Evolutionary conservation across 2,888 invertebrate genomes (phyloP), one percentile per base, ranked within the genome.

Genomic region (Sinhomidia bicolor): DNA sequence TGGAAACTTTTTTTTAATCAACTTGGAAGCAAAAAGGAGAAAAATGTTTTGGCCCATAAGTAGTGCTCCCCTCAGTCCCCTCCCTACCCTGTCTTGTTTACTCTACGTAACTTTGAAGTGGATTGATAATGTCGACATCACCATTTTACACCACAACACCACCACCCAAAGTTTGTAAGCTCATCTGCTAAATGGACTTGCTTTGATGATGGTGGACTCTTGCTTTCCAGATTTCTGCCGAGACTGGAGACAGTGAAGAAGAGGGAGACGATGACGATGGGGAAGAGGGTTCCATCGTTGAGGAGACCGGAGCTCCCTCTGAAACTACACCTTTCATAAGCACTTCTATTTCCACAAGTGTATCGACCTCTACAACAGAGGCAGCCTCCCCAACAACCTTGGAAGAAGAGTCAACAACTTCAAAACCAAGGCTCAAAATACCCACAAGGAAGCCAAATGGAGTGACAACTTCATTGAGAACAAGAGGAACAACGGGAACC

Each of bases 361-460:
- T 83, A 23, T 76, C 89, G 2, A 62, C 79, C 26, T 74, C 88
- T 12, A 62, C 86, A 1, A 62, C 90, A 17, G 78, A 68, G 47
- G 47, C 89, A 12, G 54, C 89, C 4, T 32, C 71, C 14, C 47
- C 29, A 23, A 71, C 89, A 20, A 41, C 85, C 2, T 29, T 51
- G 3, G 41, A 81, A 81, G 41, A 81, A 68, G 87, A 68, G 17
- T 26, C 51, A 51, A 88, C 88, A 17, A 90, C 90, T 0, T 47
- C 84, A 0, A 90, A 88, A 17, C 81, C 91, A 9, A 79, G 91
- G 10, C 36, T 91, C 23, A 88, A 91, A 10, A 91, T 91, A n/a
- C 90, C 92, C 0, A 92, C 92, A 9, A 80, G 92, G 17, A 29
- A 20, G 57, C 20, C 89, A 0, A 87, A 54, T 23, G 89, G 91